Percentiles rank a stretch among this genome's conserved stretches.
Conservation (phyloP, 2,797 vertebrate genomes). For the Rhynchonycteris naso region DNA sequence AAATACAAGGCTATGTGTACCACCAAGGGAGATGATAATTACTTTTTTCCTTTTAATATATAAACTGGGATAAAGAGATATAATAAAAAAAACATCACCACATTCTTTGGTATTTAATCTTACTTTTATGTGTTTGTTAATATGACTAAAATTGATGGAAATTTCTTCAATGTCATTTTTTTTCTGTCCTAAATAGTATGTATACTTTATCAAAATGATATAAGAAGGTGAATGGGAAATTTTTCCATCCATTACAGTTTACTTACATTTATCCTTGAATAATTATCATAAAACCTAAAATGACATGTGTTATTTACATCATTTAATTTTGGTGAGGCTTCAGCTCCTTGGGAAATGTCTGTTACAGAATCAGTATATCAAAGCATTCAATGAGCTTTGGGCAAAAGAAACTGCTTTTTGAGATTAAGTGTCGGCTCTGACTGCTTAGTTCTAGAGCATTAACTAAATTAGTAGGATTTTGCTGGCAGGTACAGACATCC, state of each 20-base stretch:
- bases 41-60: constrained; percentile 63
- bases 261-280: constrained; percentile 59
- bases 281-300: constrained; percentile 35
- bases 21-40: constrained; percentile 73
- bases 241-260: neutral
- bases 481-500: neutral
- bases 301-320: constrained; percentile 56
- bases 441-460: neutral
- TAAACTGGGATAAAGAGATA: constrained; percentile 31
- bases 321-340: constrained; percentile 48
- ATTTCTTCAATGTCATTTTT: neutral
- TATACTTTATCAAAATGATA: constrained; percentile 55
- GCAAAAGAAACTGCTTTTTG: neutral
- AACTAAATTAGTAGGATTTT: neutral
- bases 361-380: neutral
- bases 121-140: constrained; percentile 67
- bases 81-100: constrained; percentile 28
- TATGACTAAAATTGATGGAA: constrained; percentile 24
- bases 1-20: constrained; percentile 3
- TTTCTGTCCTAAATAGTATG: constrained; percentile 6
- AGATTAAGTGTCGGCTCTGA: neutral
- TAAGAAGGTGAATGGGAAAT: neutral
- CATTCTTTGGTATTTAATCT: constrained; percentile 62
- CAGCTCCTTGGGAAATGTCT: neutral
- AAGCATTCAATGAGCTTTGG: neutral